Base-by-base conservation (phyloP, 2,113 vertebrate species). In the Prunella fulvescens region DNA sequence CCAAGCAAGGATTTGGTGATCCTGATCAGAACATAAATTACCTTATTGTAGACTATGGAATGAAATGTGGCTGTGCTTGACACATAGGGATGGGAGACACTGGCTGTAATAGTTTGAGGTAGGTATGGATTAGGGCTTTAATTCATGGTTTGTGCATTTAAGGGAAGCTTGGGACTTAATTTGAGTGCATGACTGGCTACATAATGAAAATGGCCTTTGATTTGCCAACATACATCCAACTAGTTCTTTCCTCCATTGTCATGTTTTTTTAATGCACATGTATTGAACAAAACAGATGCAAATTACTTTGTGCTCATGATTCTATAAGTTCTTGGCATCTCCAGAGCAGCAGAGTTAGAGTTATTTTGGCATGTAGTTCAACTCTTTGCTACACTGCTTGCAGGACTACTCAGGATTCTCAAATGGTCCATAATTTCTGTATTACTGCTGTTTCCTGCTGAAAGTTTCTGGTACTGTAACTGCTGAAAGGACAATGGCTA, bases 1-100 rank as follows among this genome's bases (percentile, higher is more conserved):
- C 47, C 10, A 37, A 50, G 33, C 28, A 33, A 8, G 56, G 60
- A 20, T 45, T 70, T 84, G 19, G 22, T 70, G 69, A 35, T 86
- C 12, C 39, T 84, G 91, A 12, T 77, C 26, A 50, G 23, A 73
- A 16, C 3, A 1, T n/a, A 70, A 42, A 31, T 48, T 51, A n/a
- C 44, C 5, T 31, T 65, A 45, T 15, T 3, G 3, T 56, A 29
- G 57, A 44, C 44, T 67, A 1, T 4, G 19, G 37, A 79, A 48
- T 88, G 77, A 85, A 50, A 28, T 39, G 24, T 0, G 1, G 11
- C 45, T 66, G 23, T 88, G 45, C 76, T 77, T 69, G 58, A 78
- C 15, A 15, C 0, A 0, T 15, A 23, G 54, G 31, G 33, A 35
- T 45, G 24, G 42, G 54, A 76, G 19, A 7, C 2, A 1, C 14